phyloP scores from a whole-genome alignment of 2,113 vertebrate species.

The Glaucidium brasilianum region DNA sequence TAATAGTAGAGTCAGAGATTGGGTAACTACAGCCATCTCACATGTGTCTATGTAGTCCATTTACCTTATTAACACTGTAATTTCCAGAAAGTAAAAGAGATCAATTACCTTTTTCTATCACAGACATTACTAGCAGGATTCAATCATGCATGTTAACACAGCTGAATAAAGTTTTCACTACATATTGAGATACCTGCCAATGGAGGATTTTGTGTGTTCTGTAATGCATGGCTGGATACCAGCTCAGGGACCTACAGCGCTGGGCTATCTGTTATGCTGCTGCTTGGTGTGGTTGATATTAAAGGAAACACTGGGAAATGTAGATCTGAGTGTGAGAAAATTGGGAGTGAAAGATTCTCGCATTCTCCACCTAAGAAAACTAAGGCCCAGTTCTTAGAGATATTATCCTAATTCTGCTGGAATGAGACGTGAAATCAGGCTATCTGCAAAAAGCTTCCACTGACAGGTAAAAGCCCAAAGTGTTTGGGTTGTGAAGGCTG shows the following conservation, averaged over 20 bases:
- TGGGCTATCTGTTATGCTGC: not conserved
- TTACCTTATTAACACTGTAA: not conserved
- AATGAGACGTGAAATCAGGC: not conserved
- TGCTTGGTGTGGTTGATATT: not conserved
- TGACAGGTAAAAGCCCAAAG: not conserved
- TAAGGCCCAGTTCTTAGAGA: not conserved
- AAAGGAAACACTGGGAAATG: not conserved
- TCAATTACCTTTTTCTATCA: not conserved
- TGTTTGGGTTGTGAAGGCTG: not conserved
- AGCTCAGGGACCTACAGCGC: not conserved
- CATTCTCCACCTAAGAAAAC: not conserved
- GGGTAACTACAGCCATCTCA: not conserved
- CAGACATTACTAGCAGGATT: not conserved
- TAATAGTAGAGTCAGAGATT: not conserved
- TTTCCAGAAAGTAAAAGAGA: not conserved
- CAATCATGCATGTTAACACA: not conserved
- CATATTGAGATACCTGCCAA: not conserved
- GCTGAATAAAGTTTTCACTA: not conserved
- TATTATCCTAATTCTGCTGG: not conserved
- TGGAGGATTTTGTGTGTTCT: not conserved
- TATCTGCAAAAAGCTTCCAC: not conserved
- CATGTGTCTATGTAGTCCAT: not conserved
- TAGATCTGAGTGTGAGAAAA: not conserved
- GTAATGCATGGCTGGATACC: accelerated
- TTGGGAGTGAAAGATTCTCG: not conserved